phyloP scores from a whole-genome alignment of 2,113 vertebrate genomes.

The Tapirus terrestris region DNA sequence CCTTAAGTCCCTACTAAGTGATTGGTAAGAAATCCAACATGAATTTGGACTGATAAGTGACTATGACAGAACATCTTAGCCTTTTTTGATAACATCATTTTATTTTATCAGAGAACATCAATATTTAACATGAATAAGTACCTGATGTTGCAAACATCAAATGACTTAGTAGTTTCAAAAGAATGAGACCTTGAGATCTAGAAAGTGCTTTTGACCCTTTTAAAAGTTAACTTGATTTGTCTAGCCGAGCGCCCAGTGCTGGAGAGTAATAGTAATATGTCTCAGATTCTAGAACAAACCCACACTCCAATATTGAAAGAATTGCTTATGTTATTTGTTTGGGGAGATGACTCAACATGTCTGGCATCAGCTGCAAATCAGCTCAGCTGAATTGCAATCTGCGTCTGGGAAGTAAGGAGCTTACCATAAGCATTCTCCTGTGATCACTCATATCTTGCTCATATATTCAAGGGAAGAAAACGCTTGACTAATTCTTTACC shows the following conservation, averaged over 20 bases:
- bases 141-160: background rate
- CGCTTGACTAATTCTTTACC: background rate
- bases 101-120: background rate
- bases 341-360: slow-evolving; percentile 12
- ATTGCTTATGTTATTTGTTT: slow-evolving; percentile 9
- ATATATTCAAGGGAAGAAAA: background rate
- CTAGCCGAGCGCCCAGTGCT: background rate
- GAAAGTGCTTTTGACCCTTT: background rate
- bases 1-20: background rate
- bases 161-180: background rate
- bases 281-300: slow-evolving; percentile 50
- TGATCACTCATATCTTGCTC: background rate
- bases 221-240: background rate
- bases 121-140: background rate
- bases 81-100: background rate
- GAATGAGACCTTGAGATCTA: background rate
- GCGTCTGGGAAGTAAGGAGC: background rate
- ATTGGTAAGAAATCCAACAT: background rate
- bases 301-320: slow-evolving; percentile 31
- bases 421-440: background rate
- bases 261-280: background rate
- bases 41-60: background rate
- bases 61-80: background rate
- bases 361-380: background rate
- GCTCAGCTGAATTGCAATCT: background rate